Conservation (phyloP, 2,797 vertebrate genomes). For the Xenentodon cancila region DNA sequence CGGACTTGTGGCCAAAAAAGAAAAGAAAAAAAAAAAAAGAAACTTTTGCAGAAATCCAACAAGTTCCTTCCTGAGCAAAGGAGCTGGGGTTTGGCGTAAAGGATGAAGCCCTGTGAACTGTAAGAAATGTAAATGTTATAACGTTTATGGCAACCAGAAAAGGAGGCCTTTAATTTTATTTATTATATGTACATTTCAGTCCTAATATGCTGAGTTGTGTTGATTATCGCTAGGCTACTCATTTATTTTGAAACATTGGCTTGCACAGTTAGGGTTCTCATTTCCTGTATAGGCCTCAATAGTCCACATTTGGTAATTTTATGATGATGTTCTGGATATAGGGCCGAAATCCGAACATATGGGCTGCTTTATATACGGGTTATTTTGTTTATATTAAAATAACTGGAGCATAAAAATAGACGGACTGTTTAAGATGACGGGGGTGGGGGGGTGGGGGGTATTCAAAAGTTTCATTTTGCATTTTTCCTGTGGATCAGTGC, state of each 20-base stretch:
- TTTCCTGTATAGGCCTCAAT: slow-evolving; percentile 77
- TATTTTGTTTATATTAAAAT: slow-evolving; percentile 78
- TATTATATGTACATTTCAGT: slow-evolving; percentile 90
- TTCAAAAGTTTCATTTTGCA: slow-evolving; percentile 71
- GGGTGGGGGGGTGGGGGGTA: slow-evolving; percentile 30
- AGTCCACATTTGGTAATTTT: slow-evolving; percentile 67
- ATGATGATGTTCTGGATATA: slow-evolving; percentile 58
- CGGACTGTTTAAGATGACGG: slow-evolving; percentile 75
- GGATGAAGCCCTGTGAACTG: slow-evolving; percentile 86
- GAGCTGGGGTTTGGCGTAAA: slow-evolving; percentile 75
- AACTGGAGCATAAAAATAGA: slow-evolving; percentile 71
- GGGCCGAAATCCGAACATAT: slow-evolving; percentile 69
- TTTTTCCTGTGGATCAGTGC: slow-evolving; percentile 88
- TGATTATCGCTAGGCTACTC: slow-evolving; percentile 63
- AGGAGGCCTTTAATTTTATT: slow-evolving; percentile 92
- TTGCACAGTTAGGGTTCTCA: slow-evolving; percentile 84
- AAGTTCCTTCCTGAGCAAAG: slow-evolving; percentile 75
- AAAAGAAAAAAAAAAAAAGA: slow-evolving; percentile 44
- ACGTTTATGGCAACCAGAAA: slow-evolving; percentile 87
- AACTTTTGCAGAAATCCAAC: slow-evolving; percentile 73
- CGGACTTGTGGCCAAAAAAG: slow-evolving; percentile 74
- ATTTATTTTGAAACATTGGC: slow-evolving; percentile 80
- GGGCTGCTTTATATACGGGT: slow-evolving; percentile 81
- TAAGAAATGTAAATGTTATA: slow-evolving; percentile 93
- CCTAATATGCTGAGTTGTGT: slow-evolving; percentile 80